Base-by-base conservation (phyloP, 2,797 vertebrate genomes). In the Enteromius argenteus region DNA sequence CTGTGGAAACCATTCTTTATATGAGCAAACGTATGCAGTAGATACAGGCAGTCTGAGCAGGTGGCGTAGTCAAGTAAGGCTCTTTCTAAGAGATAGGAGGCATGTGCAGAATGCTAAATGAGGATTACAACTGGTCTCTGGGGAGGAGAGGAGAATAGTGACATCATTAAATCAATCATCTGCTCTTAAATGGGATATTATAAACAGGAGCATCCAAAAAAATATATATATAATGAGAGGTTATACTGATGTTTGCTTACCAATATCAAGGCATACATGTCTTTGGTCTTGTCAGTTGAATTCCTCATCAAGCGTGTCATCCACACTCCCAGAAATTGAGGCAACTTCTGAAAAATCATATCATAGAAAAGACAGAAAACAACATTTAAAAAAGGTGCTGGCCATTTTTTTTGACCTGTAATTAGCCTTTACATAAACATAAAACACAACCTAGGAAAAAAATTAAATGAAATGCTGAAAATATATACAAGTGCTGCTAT, bases 251-350 rank as follows among this genome's bases (percentile, higher is more conserved):
- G 5, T 19, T 42, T 37, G 23, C 37, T 90, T 86, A 89, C 88
- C 82, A 68, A 73, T 82, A 81, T 72, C 27, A 85, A 83, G 42
- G 81, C 37, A 81, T 85, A 51, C 15, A 49, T 1, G 21, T 88
- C 88, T 93, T 92, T 93, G 91, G 88, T 90, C 87, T 94, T 68
- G 92, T 88, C 72, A 94, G 90, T 84, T 89, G 74, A 89, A 88
- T 17, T 96, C 93, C 2, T 95, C 94, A 21, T 92, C 94, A 60
- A 92, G 23, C 66, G 91, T 90, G 60, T 95, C 94, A 51, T 95
- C 95, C 11, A 92, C 93, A 23, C 95, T 96, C 92, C 93, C 95
- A 89, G 95, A 96, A 91, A 95, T 95, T 17, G 95, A 96, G 53
- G 94, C 94, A 23, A 91, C 94, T 92, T 96, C 95, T 96, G 86